A percentile compares a stretch with the other conserved stretches of the same genome.
phyloP scores from a whole-genome alignment of 2,888 invertebrate genomes.

The Andrena haemorrhoa region DNA sequence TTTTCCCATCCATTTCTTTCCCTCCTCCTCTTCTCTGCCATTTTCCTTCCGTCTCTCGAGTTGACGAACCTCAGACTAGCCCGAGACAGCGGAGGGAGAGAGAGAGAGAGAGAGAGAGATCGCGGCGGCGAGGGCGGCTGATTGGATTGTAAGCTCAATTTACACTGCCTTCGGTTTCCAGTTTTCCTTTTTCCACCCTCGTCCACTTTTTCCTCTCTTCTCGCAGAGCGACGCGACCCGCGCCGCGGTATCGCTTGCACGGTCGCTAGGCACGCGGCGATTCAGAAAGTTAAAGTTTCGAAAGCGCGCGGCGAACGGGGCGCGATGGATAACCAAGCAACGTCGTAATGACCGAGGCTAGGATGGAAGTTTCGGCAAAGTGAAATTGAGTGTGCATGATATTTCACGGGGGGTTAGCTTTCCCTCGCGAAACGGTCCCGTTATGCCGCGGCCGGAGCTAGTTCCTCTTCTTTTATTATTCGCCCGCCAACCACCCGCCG shows the following conservation, averaged over 20 bases:
- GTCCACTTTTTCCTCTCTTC: neutral
- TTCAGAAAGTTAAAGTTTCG: slow-evolving; percentile 61
- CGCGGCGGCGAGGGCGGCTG: slow-evolving; percentile 73
- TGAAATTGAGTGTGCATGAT: slow-evolving; percentile 61
- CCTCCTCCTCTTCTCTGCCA: slow-evolving; percentile 52
- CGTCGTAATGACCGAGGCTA: slow-evolving; percentile 62
- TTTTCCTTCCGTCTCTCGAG: slow-evolving; percentile 63
- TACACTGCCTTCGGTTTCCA: slow-evolving; percentile 76
- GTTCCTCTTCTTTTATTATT: neutral
- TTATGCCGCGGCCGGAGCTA: neutral
- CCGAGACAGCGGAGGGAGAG: slow-evolving; percentile 39
- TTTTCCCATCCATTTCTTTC: slow-evolving; percentile 35
- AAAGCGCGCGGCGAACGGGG: slow-evolving; percentile 14
- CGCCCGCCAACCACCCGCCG: neutral
- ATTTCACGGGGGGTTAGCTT: slow-evolving; percentile 47
- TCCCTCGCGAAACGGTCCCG: slow-evolving; percentile 17
- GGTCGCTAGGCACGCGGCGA: slow-evolving; percentile 29
- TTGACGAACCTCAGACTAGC: slow-evolving; percentile 60
- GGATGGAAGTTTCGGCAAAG: slow-evolving; percentile 62
- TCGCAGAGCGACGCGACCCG: slow-evolving; percentile 1
- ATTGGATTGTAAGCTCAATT: slow-evolving; percentile 84
- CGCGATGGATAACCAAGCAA: slow-evolving; percentile 67
- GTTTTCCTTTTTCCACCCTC: slow-evolving; percentile 38
- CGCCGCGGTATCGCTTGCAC: slow-evolving; percentile 28
- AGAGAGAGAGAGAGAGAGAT: slow-evolving; percentile 6